Evolutionary conservation across 2,113 vertebrate genomes (phyloP).

Genomic region (Delphinus delphis): DNA sequence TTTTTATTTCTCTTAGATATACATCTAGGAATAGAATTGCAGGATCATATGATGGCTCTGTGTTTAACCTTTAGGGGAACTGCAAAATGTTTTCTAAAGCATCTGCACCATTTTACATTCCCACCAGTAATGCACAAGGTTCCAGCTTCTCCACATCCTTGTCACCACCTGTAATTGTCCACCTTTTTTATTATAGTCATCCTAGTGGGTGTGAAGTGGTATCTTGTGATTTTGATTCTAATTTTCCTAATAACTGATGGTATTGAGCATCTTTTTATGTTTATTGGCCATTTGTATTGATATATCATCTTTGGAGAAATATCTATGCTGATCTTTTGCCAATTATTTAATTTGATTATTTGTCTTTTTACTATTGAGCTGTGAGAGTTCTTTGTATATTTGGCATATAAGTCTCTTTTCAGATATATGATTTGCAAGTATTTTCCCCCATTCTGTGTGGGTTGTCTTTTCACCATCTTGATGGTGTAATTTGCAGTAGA

Average conservation of each 20-base stretch:
- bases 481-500: neutral
- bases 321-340: neutral
- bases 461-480: neutral
- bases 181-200: neutral
- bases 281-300: neutral
- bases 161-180: neutral
- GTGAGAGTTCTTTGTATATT: no score
- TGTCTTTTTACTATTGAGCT: neutral
- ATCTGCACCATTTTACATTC: neutral
- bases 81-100: neutral
- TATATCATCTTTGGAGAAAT: neutral
- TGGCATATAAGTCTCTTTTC: no score
- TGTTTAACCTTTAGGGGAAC: neutral
- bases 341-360: neutral
- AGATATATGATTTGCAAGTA: neutral
- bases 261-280: neutral
- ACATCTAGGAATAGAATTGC: neutral
- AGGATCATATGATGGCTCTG: neutral
- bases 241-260: neutral
- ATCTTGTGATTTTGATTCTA: neutral
- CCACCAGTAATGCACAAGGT: no score
- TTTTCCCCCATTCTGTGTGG: neutral
- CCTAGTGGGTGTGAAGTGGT: neutral
- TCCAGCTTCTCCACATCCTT: neutral
- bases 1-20: neutral